Conservation (phyloP, 2,797 vertebrate species). For the Pangasius larnaudii region DNA sequence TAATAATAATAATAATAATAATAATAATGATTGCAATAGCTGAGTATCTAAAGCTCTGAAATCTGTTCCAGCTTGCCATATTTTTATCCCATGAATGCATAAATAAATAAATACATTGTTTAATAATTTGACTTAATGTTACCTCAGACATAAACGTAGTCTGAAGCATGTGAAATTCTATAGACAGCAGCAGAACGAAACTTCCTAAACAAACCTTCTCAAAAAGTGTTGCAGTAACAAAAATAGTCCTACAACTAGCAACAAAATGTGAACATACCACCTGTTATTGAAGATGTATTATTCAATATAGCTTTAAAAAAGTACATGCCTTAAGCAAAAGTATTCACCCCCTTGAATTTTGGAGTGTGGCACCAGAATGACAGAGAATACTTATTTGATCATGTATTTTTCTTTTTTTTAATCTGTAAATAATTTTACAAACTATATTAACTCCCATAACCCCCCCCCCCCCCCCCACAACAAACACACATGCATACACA, state of each 20-base stretch:
- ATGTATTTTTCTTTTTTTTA: not conserved
- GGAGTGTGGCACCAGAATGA: not conserved
- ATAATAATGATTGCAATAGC: not conserved
- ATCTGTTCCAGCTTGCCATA: not conserved
- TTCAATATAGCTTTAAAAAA: not conserved
- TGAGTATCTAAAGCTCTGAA: not conserved
- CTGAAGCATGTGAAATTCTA: not conserved
- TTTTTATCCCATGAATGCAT: not conserved
- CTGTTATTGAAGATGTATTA: not conserved
- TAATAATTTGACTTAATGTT: not conserved
- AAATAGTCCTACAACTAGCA: too few relatives aligned
- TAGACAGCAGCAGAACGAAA: not conserved
- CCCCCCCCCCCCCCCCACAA: not conserved
- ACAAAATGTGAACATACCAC: not conserved
- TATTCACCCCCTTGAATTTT: not conserved
- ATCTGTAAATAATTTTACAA: not conserved
- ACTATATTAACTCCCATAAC: not conserved
- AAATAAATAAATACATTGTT: not conserved
- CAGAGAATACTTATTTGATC: not conserved
- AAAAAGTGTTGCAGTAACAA: not conserved
- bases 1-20: not conserved
- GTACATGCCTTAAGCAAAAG: not conserved
- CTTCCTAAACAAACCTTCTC: not conserved
- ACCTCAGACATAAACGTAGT: not conserved
- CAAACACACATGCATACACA: too few relatives aligned